Evolutionary conservation across 2,888 invertebrate species (phyloP), one percentile per base, ranked within the genome.

Genomic region (Euzophera pinguis): DNA sequence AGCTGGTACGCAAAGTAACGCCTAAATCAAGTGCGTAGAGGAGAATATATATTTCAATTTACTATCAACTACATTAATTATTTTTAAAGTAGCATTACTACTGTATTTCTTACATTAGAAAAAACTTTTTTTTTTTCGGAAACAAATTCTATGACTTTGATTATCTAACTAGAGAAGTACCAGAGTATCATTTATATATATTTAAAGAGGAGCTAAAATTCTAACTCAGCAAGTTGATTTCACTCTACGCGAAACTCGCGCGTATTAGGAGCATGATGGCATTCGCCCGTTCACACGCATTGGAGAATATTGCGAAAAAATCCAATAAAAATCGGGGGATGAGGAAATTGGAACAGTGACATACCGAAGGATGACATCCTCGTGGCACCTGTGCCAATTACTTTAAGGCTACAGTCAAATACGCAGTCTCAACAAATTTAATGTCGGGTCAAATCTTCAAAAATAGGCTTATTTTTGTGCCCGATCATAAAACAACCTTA

Each of bases 281-380:
- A 73, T 10, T 32, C 68, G 65, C 67, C 66, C 76, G 65, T 70
- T 71, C 73, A 71, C 68, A 73, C 69, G 77, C 75, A 74, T 75
- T 75, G 76, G 77, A 74, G 78, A 78, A 84, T 81, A 84, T 84
- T 79, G 78, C 75, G 75, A 72, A 81, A 77, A 84, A 85, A 81
- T 75, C 80, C 75, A 84, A 85, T 82, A 84, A 84, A 66, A 73
- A 61, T 59, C 56, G 68, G 71, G 67, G 71, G 32, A 62, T 60
- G 69, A 73, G 81, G 81, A 83, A 84, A 84, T 85, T 82, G 82
- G 78, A 78, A 76, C 69, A 77, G 74, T 76, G 80, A 79, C 81
- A 82, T 76, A 71, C 73, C 68, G 63, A 57, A 63, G 64, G 69
- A 62, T 60, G 71, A 65, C 67, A 61, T 56, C 55, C 60, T 59